phyloP scores from a whole-genome alignment of 2,888 invertebrate species.

The Agriopis leucophaearia region DNA sequence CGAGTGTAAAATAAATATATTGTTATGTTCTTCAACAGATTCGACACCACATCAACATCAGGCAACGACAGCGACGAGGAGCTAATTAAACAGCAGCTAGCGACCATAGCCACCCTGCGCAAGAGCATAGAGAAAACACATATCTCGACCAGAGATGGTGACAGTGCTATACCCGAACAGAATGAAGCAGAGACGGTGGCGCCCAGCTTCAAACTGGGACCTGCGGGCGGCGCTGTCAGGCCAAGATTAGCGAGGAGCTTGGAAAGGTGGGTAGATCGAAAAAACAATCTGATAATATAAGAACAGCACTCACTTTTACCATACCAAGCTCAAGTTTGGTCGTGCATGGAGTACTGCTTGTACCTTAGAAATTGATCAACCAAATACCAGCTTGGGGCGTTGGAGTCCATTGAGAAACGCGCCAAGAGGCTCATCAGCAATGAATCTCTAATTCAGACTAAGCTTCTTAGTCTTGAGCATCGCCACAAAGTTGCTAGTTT shows the following conservation, averaged over 20 bases:
- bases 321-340: no score
- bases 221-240: constrained; percentile 78
- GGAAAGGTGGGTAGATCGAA: constrained; percentile 47
- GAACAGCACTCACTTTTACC: no score
- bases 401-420: no score
- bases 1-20: not conserved
- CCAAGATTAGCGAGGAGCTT: constrained; percentile 72
- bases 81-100: constrained; percentile 69
- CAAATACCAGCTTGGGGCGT: no score
- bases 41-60: constrained; percentile 87
- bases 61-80: constrained; percentile 90
- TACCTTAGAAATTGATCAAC: no score
- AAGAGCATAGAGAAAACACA: constrained; percentile 81
- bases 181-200: constrained; percentile 75
- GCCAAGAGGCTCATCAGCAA: no score
- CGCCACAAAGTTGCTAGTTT: no score
- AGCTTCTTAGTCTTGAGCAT: no score
- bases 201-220: constrained; percentile 89
- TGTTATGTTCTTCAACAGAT: constrained; percentile 59
- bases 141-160: constrained; percentile 70
- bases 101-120: constrained; percentile 75
- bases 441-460: no score
- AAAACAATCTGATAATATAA: no score
- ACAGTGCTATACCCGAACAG: constrained; percentile 77
- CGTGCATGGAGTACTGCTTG: no score